A percentile compares a stretch with the other conserved stretches of the same genome.
Conservation (phyloP, 2,888 invertebrate genomes). For the Neoscelio sp. region DNA sequence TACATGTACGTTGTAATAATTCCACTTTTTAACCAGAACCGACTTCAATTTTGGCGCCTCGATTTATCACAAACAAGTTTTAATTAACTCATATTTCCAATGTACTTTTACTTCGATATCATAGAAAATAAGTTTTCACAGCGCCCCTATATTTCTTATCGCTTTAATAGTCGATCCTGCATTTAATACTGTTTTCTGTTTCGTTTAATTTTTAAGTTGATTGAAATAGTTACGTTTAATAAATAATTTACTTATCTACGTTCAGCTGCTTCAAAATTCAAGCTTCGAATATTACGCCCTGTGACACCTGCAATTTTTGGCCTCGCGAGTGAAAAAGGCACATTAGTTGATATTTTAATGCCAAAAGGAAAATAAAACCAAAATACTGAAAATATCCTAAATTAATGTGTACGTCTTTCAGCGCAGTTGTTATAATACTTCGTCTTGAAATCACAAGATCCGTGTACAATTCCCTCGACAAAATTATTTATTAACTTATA, state of each 20-base stretch:
- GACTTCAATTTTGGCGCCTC: conserved; percentile 13
- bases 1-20: conserved; percentile 5
- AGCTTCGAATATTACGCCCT: conserved; percentile 32
- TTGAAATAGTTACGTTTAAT: conserved; percentile 9
- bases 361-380: no score
- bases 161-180: conserved; percentile 27
- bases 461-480: no score
- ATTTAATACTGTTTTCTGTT: conserved; percentile 20
- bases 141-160: neutral
- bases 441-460: no score
- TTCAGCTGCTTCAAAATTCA: conserved; percentile 36
- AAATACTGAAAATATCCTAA: no score
- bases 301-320: conserved; percentile 42
- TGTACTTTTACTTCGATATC: no score
- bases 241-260: conserved; percentile 37
- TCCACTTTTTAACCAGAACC: conserved; percentile 5
- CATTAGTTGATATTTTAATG: conserved; percentile 43
- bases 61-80: neutral
- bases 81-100: conserved; percentile 2
- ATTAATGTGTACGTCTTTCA: no score
- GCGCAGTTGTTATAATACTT: no score
- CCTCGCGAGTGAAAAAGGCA: conserved; percentile 56
- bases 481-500: no score
- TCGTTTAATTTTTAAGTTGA: neutral
- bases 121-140: neutral